Percentiles rank a stretch among this genome's conserved stretches.
phyloP scores from a whole-genome alignment of 2,888 invertebrate genomes.

The Xestia sexstrigata region DNA sequence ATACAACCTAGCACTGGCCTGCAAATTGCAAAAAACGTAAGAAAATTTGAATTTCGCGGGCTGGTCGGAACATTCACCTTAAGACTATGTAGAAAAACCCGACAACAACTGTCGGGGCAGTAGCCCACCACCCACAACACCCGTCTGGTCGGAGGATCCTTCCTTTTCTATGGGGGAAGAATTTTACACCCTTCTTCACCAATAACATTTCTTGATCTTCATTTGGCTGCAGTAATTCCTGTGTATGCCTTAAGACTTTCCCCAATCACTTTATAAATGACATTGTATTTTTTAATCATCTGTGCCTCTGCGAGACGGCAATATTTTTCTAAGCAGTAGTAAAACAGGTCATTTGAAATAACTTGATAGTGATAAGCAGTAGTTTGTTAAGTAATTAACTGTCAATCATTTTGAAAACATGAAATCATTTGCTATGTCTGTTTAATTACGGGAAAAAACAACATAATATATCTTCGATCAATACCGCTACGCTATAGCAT shows the following conservation, averaged over 20 bases:
- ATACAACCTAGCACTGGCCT: too few species aligned
- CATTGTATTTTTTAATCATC: not conserved
- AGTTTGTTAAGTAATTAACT: not conserved
- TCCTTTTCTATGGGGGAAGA: too few species aligned
- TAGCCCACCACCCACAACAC: too few species aligned
- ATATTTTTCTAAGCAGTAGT: not conserved
- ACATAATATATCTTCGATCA: not conserved
- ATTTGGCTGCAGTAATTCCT: not conserved
- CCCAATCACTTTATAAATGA: not conserved
- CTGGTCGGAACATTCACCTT: too few species aligned
- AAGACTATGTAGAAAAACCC: too few species aligned
- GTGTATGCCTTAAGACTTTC: too few species aligned
- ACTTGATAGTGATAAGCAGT: not conserved
- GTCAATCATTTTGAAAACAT: constrained; percentile 6
- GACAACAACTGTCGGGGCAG: too few species aligned
- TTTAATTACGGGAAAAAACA: not conserved
- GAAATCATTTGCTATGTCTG: not conserved
- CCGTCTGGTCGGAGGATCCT: too few species aligned
- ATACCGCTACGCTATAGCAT: not conserved
- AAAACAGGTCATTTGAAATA: not conserved
- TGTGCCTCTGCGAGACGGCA: not conserved
- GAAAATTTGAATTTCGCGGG: too few species aligned
- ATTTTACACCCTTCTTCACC: too few species aligned
- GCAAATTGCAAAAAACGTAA: too few species aligned
- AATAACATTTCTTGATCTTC: not conserved